Evolutionary conservation across 2,888 invertebrate species (phyloP), one percentile per base, ranked within the genome.

Genomic region (Macaria liturata): DNA sequence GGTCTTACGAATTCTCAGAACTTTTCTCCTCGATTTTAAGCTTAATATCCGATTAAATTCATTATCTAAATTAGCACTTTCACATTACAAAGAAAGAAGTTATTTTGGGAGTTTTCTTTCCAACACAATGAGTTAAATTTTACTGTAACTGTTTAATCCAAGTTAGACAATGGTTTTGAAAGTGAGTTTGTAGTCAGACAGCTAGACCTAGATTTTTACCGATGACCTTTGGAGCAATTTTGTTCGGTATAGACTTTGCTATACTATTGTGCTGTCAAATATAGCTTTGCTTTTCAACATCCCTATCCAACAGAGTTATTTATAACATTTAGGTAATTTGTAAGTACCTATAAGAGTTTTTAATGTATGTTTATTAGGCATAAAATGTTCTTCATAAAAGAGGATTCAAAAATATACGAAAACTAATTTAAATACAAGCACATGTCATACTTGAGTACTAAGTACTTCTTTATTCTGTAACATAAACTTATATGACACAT

Each of bases 141-240:
- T 45, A 20, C 20, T 20, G 20, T 20, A 20, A 32, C 43, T 43
- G 44, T 42, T 42, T 32, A 46, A 48, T 37, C 9, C 20, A 37
- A 52, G 8, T 30, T 31, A 32, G 30, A 40, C 46, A 40, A 51
- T 44, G 44, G 31, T 9, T 45, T 39, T 50, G 47, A 46, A 57
- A 47, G 46, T 9, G 39, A 51, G 46, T 45, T 32, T 30, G 3
- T 20, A 8, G 20, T 37, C 51, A 46, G 53, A 53, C 53, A 9
- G 34, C 7, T 34, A 51, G 46, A 51, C 57, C 56, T 57, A 57
- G 56, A 43, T 57, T 20, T 37, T 51, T 37, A 43, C 9, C 50
- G 47, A 34, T 57, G 51, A 57, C 50, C 57, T 57, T 57, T 51
- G 31, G 44, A 42, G 37, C 50, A 7, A 57, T 51, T 51, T 39